Evolutionary conservation across 2,797 vertebrate species (phyloP).

Genomic region (Psittacula echo): DNA sequence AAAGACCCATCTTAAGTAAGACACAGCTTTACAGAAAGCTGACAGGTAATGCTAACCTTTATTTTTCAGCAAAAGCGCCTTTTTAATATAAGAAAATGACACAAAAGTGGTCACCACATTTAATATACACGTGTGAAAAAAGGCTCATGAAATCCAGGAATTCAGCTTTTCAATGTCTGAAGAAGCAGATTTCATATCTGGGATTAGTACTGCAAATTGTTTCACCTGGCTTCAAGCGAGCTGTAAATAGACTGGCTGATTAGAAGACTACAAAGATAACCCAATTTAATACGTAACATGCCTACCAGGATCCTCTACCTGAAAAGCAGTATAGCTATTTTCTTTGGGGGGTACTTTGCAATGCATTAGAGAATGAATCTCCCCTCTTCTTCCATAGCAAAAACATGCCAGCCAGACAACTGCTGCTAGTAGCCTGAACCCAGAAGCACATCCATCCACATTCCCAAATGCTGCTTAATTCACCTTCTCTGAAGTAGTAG

Average conservation of each 20-base stretch:
- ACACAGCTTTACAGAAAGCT: not conserved
- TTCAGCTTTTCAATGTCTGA: not conserved
- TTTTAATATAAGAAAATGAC: not conserved
- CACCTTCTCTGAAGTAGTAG: not conserved
- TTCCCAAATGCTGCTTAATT: slow-evolving; percentile 19
- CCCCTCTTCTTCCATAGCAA: not conserved
- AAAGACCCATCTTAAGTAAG: not conserved
- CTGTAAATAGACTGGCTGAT: not conserved
- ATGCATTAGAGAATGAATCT: not conserved
- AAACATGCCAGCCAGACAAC: not conserved
- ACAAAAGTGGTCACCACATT: not conserved
- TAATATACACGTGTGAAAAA: not conserved
- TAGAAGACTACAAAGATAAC: slow-evolving; percentile 14
- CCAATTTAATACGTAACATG: not conserved
- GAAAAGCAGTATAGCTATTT: not conserved
- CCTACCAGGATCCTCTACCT: not conserved
- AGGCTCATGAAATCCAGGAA: not conserved
- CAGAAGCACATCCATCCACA: not conserved
- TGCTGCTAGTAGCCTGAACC: not conserved
- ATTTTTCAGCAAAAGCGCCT: not conserved
- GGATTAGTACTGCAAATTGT: not conserved
- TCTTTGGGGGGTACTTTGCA: slow-evolving; percentile 2
- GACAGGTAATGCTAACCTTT: not conserved
- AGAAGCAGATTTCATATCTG: not conserved
- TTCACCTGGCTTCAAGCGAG: not conserved